Base-by-base conservation (phyloP, 1,140 invertebrate species). In the Drusus annulatus region DNA sequence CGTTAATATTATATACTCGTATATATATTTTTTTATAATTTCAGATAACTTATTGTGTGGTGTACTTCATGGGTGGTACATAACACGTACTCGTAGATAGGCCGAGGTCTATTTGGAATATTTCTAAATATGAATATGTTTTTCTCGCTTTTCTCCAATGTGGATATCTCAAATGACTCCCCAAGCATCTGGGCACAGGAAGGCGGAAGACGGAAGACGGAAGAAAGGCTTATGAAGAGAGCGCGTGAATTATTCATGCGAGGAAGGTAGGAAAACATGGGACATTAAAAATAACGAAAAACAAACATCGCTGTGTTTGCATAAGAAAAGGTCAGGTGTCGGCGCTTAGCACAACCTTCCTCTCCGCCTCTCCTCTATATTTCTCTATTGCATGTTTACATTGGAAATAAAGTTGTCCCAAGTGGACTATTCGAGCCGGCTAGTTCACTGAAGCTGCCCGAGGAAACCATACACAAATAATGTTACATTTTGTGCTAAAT, bases 201-300 rank as follows among this genome's bases (percentile, higher is more conserved):
- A 45, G 36, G 13, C 36, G 36, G 21, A 3, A 23, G 65, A 45
- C 7, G 36, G 36, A 45, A 45, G 36, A 45, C 36, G 36, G 21
- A 3, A 23, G 65, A 69, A 69, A 36, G 65, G 65, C 65, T 69
- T 45, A 45, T 45, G 45, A n/a, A 17, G 65, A 45, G 36, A 74
- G 17, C 6, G 69, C 52, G 50, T 74, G 69, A 74, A 74, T 74
- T 54, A 74, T 74, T 74, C 69, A 74, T 74, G 69, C 50, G 17
- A 4, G 17, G 69, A 56, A 54, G 69, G 69, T 21, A 56, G 13
- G 69, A 74, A 74, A 74, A 74, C 52, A 74, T 15, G 50, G 69
- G 15, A 50, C 69, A 74, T 74, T 74, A 74, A 74, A 74, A 74
- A 74, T 74, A 74, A 74, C 69, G 69, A 74, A 74, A 74, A 74